Conservation (phyloP, 1,140 invertebrate genomes). For the Atopsyche davidsoni region DNA sequence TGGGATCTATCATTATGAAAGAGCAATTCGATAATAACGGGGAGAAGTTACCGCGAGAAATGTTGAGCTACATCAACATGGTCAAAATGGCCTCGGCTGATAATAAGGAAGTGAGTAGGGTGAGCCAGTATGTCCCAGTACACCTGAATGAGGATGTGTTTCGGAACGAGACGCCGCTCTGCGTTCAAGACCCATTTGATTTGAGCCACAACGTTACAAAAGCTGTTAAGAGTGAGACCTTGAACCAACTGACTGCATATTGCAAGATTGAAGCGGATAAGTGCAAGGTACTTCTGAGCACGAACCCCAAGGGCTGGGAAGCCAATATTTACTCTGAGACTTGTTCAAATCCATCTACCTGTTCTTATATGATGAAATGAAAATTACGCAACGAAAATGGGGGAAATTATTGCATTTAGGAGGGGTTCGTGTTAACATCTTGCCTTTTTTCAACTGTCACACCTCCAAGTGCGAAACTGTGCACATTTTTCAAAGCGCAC, state of each 20-base stretch:
- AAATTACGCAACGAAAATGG: too few relatives aligned
- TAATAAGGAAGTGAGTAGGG: background rate
- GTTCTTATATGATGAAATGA: too few relatives aligned
- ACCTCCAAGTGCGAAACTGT: too few relatives aligned
- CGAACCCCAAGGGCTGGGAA: too few relatives aligned
- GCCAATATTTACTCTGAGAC: too few relatives aligned
- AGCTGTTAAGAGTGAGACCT: slow-evolving; percentile 26
- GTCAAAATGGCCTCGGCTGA: slow-evolving; percentile 23
- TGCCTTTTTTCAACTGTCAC: too few relatives aligned
- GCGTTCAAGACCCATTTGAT: slow-evolving; percentile 46
- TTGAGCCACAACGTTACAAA: slow-evolving; percentile 43
- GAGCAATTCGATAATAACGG: slow-evolving; percentile 30
- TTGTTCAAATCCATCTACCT: too few relatives aligned
- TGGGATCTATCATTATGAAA: slow-evolving; percentile 34
- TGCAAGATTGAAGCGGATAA: slow-evolving; percentile 22
- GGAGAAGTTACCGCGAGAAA: slow-evolving; percentile 32
- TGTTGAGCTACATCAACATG: slow-evolving; percentile 33
- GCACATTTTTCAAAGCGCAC: too few relatives aligned
- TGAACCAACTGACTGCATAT: slow-evolving; percentile 32
- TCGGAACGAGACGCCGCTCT: slow-evolving; percentile 31
- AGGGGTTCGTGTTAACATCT: too few relatives aligned
- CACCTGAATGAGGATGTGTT: slow-evolving; percentile 31
- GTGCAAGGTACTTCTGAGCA: too few relatives aligned
- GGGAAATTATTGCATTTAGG: too few relatives aligned
- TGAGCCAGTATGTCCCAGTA: slow-evolving; percentile 1